A percentile compares a stretch with the other conserved stretches of the same genome.
Evolutionary conservation across 2,113 vertebrate genomes (phyloP).

Genomic region (Oncorhynchus nerka): DNA sequence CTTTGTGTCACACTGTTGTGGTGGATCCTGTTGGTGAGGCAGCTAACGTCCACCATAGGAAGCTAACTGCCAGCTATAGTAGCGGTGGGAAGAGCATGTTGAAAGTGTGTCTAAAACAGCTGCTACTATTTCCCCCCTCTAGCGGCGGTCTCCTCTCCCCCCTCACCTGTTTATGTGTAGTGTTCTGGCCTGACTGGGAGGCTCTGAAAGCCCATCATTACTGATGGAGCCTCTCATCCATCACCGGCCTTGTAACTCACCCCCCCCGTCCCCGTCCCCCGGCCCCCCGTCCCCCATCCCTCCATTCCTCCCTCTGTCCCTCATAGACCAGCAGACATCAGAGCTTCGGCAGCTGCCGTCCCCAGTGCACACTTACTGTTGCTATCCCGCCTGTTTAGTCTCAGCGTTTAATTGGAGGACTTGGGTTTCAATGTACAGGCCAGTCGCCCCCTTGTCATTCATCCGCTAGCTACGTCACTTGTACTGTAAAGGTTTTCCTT

Average conservation of each 20-base stretch:
- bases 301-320: slow-evolving; percentile 3
- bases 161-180: slow-evolving; percentile 50
- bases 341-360: slow-evolving; percentile 52
- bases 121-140: background rate
- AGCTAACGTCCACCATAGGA: background rate
- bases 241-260: slow-evolving; percentile 63
- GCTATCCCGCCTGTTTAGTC: slow-evolving; percentile 56
- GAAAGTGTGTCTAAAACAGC: slow-evolving; percentile 33
- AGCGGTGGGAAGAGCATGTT: slow-evolving; percentile 30
- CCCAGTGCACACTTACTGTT: slow-evolving; percentile 50
- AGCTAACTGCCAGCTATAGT: slow-evolving; percentile 25
- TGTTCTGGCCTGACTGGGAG: slow-evolving; percentile 33
- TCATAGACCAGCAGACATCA: slow-evolving; percentile 16
- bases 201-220: slow-evolving; percentile 67
- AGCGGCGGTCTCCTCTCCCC: background rate
- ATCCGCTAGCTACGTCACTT: slow-evolving; percentile 42
- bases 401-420: slow-evolving; percentile 54
- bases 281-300: slow-evolving; percentile 21
- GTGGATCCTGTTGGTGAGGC: background rate
- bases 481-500: slow-evolving; percentile 53
- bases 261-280: slow-evolving; percentile 32
- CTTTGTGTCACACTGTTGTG: background rate
- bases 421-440: slow-evolving; percentile 61
- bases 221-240: slow-evolving; percentile 67
- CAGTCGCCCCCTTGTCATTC: slow-evolving; percentile 49